Base-by-base conservation (phyloP, 2,113 vertebrate genomes). In the Onychostoma macrolepis region DNA sequence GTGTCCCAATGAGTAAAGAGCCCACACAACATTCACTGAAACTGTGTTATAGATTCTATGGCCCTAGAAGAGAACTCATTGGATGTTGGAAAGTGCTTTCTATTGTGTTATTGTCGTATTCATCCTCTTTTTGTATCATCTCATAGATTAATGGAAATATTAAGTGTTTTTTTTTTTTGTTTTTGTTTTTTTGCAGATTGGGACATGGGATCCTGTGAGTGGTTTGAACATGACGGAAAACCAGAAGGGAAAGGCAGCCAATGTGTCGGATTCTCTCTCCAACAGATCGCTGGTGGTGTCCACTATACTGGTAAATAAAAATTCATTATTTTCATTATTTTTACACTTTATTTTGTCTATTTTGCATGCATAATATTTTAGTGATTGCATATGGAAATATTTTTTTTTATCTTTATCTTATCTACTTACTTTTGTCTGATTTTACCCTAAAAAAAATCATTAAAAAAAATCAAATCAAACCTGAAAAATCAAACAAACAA, bases 191-290 rank as follows among this genome's bases (percentile, higher is more conserved):
- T 95, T 93, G 71, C 92, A 99, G 98, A 98, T 99, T 93, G 98
- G 98, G 88, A 99, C 97, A 24, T 99, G 98, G 98, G 98, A 99
- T 91, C 97, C 97, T 10, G 91, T 95, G 75, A 99, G 97, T 88
- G 98, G 98, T 82, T 94, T 99, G 91, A 99, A 99, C 92, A 99
- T 99, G 97, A 99, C 98, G 5, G 98, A 99, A 90, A 97, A 94
- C 94, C 98, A 99, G 93, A 99, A 96, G 92, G 98, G 97, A 90
- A 99, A 98, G 90, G 95, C 96, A 43, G 93, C 96, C 1, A 99
- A 99, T 82, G 96, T 99, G 89, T 99, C 97, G 13, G 98, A 99
- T 91, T 99, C 98, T 4, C 90, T 99, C 79, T 97, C 97, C 85
- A 99, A 99, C 92, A 96, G 98, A 21, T 98, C 98, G 45, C 94